Conservation (phyloP, 2,888 invertebrate species). For the Eutolmus rufibarbis region DNA sequence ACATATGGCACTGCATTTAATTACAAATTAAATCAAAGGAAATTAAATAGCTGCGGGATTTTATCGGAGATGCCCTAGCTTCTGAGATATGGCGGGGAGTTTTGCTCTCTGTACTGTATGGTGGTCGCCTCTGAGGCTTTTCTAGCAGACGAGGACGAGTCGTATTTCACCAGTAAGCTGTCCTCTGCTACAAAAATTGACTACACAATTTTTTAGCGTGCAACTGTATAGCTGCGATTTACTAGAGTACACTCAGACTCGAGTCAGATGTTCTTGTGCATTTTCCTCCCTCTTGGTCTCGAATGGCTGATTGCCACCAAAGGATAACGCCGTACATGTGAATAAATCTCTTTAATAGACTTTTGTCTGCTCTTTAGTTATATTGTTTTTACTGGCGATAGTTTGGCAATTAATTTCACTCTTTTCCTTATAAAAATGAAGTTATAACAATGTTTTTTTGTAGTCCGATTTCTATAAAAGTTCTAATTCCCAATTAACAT, state of each 20-base stretch:
- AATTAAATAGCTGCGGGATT: slow-evolving; percentile 9
- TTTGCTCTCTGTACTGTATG: neutral
- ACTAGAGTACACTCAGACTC: neutral
- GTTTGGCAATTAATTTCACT: neutral
- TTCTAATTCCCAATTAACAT: neutral
- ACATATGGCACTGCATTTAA: slow-evolving; percentile 50
- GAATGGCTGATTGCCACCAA: slow-evolving; percentile 40
- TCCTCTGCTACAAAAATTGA: slow-evolving; percentile 2
- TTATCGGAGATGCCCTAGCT: neutral
- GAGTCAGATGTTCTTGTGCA: slow-evolving; percentile 7
- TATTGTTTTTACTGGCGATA: slow-evolving; percentile 15
- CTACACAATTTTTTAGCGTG: slow-evolving; percentile 16
- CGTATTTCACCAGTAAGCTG: slow-evolving; percentile 37
- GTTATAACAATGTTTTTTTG: neutral
- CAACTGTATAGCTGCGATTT: neutral
- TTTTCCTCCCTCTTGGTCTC: neutral
- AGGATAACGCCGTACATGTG: slow-evolving; percentile 33
- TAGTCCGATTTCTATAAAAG: neutral
- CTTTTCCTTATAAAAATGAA: neutral
- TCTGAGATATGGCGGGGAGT: neutral
- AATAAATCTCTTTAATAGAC: slow-evolving; percentile 40
- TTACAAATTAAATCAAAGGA: slow-evolving; percentile 49
- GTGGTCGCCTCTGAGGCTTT: neutral
- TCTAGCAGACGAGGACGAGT: neutral
- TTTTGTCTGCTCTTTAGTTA: slow-evolving; percentile 38